phyloP scores from a whole-genome alignment of 2,113 vertebrate genomes.

The Steatornis caripensis region DNA sequence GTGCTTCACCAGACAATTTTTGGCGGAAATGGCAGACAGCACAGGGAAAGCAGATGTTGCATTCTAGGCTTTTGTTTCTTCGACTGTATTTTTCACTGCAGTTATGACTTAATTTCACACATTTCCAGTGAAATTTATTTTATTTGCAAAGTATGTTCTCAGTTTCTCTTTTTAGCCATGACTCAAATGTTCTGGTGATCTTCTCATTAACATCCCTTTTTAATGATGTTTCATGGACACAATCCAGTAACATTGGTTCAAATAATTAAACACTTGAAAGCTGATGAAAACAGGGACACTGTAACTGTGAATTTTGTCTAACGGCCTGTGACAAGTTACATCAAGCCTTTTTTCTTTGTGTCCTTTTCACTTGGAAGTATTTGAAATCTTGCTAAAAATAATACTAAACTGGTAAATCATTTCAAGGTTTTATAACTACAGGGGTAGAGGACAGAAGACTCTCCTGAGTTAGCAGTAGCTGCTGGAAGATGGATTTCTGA shows the following conservation, averaged over 20 bases:
- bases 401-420: neutral
- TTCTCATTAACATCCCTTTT: constrained; percentile 29
- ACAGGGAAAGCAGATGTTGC: neutral
- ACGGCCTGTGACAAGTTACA: neutral
- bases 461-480: neutral
- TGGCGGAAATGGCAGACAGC: neutral
- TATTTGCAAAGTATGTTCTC: constrained; percentile 32
- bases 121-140: constrained; percentile 11
- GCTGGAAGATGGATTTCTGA: neutral
- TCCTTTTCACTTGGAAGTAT: neutral
- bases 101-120: neutral
- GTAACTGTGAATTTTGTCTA: neutral
- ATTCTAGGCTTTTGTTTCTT: neutral
- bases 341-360: neutral
- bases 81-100: neutral
- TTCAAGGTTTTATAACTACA: neutral
- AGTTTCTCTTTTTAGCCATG: constrained; percentile 33
- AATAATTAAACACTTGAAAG: constrained; percentile 12
- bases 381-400: neutral
- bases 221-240: neutral
- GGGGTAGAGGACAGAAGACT: neutral
- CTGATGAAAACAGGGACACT: neutral
- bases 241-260: constrained; percentile 1
- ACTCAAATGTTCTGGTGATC: constrained; percentile 51
- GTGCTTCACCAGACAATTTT: neutral